Conservation (phyloP, 1,140 invertebrate genomes). For the Drosophila nigrodunni region DNA sequence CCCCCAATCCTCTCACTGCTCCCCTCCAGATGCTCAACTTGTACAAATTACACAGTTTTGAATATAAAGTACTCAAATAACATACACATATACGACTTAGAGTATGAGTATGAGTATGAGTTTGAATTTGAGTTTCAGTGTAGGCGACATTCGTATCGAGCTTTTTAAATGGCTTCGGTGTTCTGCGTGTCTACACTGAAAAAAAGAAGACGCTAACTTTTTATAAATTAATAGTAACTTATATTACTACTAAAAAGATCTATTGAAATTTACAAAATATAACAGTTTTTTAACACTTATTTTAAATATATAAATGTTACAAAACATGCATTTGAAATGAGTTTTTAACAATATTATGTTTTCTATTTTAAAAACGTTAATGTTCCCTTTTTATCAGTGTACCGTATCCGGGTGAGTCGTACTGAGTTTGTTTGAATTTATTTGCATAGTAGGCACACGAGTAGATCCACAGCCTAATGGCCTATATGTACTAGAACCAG, state of each 20-base stretch:
- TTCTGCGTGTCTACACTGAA: neutral
- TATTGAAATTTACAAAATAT: too few relatives aligned
- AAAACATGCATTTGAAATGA: too few relatives aligned
- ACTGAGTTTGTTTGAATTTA: conserved; percentile 17
- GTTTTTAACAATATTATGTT: too few relatives aligned
- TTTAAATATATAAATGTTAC: too few relatives aligned
- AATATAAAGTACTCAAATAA: conserved; percentile 78
- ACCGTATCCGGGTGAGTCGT: neutral
- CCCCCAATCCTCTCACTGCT: neutral
- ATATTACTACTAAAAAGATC: too few relatives aligned
- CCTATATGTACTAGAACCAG: conserved; percentile 5
- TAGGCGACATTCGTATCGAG: conserved; percentile 54
- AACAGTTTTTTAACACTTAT: too few relatives aligned
- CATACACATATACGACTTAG: conserved; percentile 40
- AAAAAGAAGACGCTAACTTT: too few relatives aligned
- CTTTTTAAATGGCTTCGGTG: conserved; percentile 51
- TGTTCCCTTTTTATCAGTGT: neutral
- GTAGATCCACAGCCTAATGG: conserved; percentile 20
- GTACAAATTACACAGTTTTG: conserved; percentile 82
- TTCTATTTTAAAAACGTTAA: too few relatives aligned
- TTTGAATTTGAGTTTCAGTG: conserved; percentile 4
- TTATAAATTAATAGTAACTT: too few relatives aligned
- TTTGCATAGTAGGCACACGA: conserved; percentile 12
- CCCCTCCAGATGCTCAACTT: conserved; percentile 46
- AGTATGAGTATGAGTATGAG: conserved; percentile 3